Evolutionary conservation across 2,113 vertebrate species (phyloP), one percentile per base, ranked within the genome.

Genomic region (Synchiropus splendidus): DNA sequence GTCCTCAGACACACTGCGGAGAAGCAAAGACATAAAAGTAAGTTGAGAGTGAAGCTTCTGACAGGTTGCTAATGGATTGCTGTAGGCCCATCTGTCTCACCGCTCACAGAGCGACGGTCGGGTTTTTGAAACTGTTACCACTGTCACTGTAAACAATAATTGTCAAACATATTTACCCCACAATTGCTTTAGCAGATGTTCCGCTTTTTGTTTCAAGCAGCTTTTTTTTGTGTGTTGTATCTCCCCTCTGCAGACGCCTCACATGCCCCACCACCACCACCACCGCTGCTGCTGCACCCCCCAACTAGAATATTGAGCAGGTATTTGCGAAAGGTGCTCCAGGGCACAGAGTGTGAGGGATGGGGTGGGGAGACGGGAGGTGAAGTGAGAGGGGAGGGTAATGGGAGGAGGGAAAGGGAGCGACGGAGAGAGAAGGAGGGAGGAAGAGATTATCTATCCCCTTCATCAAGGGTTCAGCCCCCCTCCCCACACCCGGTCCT

Each of bases 111-210:
- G 83, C 85, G 75, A 83, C 73, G 72, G 58, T 58, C 77, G 79
- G 82, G 76, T 84, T 64, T 82, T 58, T 57, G 73, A 79, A 86
- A 87, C 85, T 86, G 83, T 86, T 88, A 85, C 85, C 81, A 87
- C 82, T 88, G 85, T 88, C 85, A 89, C 85, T 88, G 87, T 88
- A 88, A 88, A 88, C 86, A 87, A 86, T 87, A 86, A 88, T 87
- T 85, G 85, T 86, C 85, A 85, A 87, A 88, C 85, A 87, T 88
- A 87, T 88, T 88, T 88, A 86, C 85, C 76, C 85, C 79, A 75
- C 83, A 82, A 85, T 85, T 81, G 80, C 83, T 85, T 87, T 88
- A 87, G 83, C 87, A 89, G 86, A 88, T 89, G 86, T 86, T 85
- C 79, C 74, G 75, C 70, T 83, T 86, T 87, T 83, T 84, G 78